Evolutionary conservation across 2,113 vertebrate genomes (phyloP).

Genomic region (Porphyrio hochstetteri): DNA sequence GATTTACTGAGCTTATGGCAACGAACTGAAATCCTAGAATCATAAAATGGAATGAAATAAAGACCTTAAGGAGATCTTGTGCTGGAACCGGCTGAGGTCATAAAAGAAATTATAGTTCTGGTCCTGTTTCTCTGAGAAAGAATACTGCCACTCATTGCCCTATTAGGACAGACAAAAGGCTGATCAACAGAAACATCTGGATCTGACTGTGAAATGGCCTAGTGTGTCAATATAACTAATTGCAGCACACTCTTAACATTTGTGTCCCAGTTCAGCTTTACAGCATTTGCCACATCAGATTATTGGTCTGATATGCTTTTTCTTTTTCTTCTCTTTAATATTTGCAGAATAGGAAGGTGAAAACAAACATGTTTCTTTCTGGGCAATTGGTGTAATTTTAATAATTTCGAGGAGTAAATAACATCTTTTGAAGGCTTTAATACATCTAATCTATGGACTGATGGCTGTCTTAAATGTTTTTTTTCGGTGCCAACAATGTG

Average conservation of each 20-base stretch:
- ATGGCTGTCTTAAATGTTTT: not conserved
- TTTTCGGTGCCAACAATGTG: not conserved
- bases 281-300: not conserved
- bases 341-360: not conserved
- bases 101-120: not conserved
- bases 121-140: not conserved
- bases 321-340: not conserved
- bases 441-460: not conserved
- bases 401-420: not conserved
- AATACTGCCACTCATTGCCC: not conserved
- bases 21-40: not conserved
- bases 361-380: not conserved
- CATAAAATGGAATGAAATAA: not conserved
- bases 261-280: not conserved
- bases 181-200: constrained; percentile 23
- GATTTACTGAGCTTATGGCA: not conserved
- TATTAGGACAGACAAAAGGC: not conserved
- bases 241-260: not conserved
- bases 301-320: not conserved
- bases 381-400: not conserved
- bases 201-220: not conserved
- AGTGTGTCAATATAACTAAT: not conserved
- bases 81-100: not conserved
- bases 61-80: not conserved
- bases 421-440: not conserved